Conservation (phyloP, 2,797 vertebrate genomes). For the Lutjanus campechanus region DNA sequence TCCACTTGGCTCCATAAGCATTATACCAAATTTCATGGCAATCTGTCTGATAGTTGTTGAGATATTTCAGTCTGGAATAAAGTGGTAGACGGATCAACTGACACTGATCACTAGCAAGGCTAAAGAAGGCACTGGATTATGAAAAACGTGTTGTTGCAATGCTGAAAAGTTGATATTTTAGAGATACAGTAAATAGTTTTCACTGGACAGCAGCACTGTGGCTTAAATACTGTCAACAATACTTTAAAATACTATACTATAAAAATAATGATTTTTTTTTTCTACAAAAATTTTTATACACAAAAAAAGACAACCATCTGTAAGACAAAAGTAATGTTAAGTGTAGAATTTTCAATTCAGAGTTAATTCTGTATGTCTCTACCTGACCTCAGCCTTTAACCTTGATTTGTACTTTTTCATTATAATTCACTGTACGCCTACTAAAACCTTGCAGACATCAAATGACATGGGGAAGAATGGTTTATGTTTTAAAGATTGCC, state of each 20-base stretch:
- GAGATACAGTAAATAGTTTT: conserved; percentile 15
- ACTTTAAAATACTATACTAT: not conserved
- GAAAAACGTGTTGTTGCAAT: not conserved
- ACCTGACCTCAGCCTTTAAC: conserved; percentile 18
- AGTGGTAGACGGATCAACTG: not conserved
- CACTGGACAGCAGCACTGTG: not conserved
- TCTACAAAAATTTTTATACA: not conserved
- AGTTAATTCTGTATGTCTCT: not conserved
- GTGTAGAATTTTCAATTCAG: not conserved
- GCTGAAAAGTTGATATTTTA: not conserved
- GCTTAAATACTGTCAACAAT: not conserved
- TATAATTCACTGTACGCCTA: not conserved
- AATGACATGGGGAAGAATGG: not conserved
- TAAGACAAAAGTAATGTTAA: not conserved
- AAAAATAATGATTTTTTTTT: not conserved
- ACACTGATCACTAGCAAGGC: not conserved
- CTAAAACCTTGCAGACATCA: conserved; percentile 2
- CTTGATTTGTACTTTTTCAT: conserved; percentile 12
- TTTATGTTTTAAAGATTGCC: not conserved
- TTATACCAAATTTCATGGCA: not conserved
- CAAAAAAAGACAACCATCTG: not conserved
- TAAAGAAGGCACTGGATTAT: not conserved
- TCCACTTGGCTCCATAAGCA: not conserved
- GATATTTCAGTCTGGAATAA: not conserved
- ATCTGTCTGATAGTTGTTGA: not conserved